phyloP scores from a whole-genome alignment of 2,888 invertebrate species.

The Epinotia brunnichana region DNA sequence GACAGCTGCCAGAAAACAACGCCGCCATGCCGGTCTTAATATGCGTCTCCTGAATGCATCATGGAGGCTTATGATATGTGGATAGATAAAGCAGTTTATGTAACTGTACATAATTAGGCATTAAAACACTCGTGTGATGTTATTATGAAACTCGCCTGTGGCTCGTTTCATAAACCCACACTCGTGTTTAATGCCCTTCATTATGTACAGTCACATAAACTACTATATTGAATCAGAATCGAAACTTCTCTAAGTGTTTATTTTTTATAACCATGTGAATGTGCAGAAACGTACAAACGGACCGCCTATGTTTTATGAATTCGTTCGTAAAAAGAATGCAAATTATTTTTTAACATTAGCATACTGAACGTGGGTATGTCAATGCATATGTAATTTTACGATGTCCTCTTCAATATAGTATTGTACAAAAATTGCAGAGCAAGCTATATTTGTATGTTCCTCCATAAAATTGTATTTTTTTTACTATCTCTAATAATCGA shows the following conservation, averaged over 20 bases:
- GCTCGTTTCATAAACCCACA: too few relatives aligned
- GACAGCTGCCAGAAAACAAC: too few relatives aligned
- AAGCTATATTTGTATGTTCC: neutral
- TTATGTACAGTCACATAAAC: too few relatives aligned
- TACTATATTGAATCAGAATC: conserved; percentile 6
- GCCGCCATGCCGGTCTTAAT: too few relatives aligned
- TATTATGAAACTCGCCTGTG: too few relatives aligned
- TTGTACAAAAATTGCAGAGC: neutral
- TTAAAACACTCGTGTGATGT: too few relatives aligned
- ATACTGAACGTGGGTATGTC: conserved; percentile 22
- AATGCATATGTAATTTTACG: conserved; percentile 42
- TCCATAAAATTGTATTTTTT: neutral
- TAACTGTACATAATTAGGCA: too few relatives aligned
- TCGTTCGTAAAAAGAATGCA: conserved; percentile 17
- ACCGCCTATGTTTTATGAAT: neutral
- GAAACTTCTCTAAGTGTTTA: neutral
- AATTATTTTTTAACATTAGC: conserved; percentile 34
- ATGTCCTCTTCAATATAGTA: neutral
- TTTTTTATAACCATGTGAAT: conserved; percentile 8
- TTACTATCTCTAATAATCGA: neutral
- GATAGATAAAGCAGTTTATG: too few relatives aligned
- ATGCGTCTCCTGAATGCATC: too few relatives aligned
- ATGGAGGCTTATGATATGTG: too few relatives aligned
- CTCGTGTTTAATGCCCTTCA: too few relatives aligned
- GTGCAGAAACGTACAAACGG: neutral